Percentiles rank a stretch among this genome's conserved stretches.
Conservation (phyloP, 2,888 invertebrate species). For the Hipparchia sbordonii region DNA sequence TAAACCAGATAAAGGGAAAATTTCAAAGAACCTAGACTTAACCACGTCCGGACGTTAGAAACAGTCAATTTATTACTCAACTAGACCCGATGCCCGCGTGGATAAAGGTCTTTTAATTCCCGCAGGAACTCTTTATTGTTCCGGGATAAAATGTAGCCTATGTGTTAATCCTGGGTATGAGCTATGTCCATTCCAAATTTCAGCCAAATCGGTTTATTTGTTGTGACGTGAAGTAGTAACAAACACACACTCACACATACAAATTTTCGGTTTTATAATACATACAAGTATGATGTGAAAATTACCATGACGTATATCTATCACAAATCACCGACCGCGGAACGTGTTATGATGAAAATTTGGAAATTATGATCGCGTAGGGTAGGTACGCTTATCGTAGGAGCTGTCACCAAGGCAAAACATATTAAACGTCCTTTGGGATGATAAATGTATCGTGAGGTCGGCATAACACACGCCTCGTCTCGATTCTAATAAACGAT, state of each 20-base stretch:
- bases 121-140: no score
- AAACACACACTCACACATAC: no score
- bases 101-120: no score
- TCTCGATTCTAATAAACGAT: conserved; percentile 75
- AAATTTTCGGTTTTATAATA: no score
- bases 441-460: conserved; percentile 75
- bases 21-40: conserved; percentile 23
- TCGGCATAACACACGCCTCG: conserved; percentile 55
- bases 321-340: conserved; percentile 40
- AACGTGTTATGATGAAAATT: conserved; percentile 38
- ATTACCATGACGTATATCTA: conserved; percentile 31
- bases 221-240: no score
- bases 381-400: conserved; percentile 55
- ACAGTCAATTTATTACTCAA: conserved; percentile 34
- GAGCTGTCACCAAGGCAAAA: conserved; percentile 69
- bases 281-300: not conserved
- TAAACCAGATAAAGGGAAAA: conserved; percentile 16
- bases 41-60: conserved; percentile 20
- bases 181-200: no score
- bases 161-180: no score
- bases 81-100: no score
- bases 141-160: no score
- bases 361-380: conserved; percentile 42
- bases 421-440: conserved; percentile 76
- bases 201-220: no score